phyloP scores from a whole-genome alignment of 2,113 vertebrate genomes.

The Megaceryle torquata region DNA sequence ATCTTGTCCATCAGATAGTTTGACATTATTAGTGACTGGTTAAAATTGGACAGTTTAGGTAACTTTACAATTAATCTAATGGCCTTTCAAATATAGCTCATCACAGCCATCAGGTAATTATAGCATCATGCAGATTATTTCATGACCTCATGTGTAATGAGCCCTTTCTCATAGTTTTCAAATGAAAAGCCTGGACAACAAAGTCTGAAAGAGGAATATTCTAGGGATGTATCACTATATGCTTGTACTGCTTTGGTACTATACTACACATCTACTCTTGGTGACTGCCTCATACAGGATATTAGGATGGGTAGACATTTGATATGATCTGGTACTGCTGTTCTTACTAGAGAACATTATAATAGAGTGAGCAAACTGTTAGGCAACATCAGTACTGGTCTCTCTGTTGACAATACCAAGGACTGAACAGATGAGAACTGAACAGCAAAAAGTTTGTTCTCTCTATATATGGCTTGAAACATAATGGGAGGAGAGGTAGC shows the following conservation, averaged over 20 bases:
- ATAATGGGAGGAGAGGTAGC: slow-evolving; percentile 4
- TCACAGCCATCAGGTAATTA: neutral
- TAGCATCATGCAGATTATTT: neutral
- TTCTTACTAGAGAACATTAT: neutral
- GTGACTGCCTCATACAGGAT: neutral
- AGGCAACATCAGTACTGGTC: neutral
- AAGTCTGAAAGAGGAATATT: neutral
- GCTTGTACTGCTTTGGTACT: neutral
- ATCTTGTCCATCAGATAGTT: neutral
- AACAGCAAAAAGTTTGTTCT: neutral
- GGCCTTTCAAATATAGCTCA: neutral
- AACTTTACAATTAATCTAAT: neutral
- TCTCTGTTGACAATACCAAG: neutral
- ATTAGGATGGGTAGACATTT: neutral
- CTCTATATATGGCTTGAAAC: neutral
- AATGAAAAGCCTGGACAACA: neutral
- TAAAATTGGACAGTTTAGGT: neutral
- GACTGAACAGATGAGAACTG: neutral
- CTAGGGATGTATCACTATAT: neutral
- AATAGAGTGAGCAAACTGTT: neutral
- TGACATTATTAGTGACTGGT: neutral
- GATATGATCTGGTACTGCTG: neutral
- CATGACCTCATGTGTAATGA: neutral
- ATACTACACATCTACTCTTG: neutral
- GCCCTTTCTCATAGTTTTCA: neutral